Evolutionary conservation across 2,888 invertebrate species (phyloP), one percentile per base, ranked within the genome.

Genomic region (Graphium colonna): DNA sequence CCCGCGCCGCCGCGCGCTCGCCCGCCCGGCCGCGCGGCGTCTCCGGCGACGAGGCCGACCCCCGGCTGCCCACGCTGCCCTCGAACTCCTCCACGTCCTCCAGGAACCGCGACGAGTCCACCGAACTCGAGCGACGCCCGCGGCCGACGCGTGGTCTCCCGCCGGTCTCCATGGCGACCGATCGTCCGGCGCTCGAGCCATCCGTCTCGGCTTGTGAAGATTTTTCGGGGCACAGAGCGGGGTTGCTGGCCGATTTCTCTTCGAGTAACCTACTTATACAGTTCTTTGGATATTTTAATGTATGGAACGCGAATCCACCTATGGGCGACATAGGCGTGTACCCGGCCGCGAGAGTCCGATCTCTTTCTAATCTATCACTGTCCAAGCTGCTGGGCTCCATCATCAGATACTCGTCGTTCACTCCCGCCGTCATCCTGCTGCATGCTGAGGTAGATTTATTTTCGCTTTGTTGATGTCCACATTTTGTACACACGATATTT

Each of bases 241-340:
- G 94, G 69, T 94, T 94, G 68, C 94, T 94, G 5, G 94, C 94
- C 3, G 93, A 92, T 61, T 92, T 93, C 56, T 92, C 91, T 1
- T 90, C 91, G 52, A 75, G 80, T 60, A 79, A 74, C 71, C 77
- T 56, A 33, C 65, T 69, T 13, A 72, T 69, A 0, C 77, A 73
- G 54, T 72, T 76, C 43, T 66, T 70, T 1, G 84, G 80, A 57
- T 79, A 73, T 54, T 84, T 85, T n/a, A 82, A 58, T 3, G 80
- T 74, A 56, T 78, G 73, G 39, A 90, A 81, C 1, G 89, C 74
- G 50, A 82, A 84, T 3, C 86, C 88, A 17, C 90, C 84, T 1
- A 92, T 91, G 0, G 94, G 94, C 1, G 94, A 94, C 94, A 94
- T 95, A 1, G 94, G 93, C n/a, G 94, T 88, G 68, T 95, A 95